Base-by-base conservation (phyloP, 2,888 invertebrate genomes). In the Drosophila mettleri region DNA sequence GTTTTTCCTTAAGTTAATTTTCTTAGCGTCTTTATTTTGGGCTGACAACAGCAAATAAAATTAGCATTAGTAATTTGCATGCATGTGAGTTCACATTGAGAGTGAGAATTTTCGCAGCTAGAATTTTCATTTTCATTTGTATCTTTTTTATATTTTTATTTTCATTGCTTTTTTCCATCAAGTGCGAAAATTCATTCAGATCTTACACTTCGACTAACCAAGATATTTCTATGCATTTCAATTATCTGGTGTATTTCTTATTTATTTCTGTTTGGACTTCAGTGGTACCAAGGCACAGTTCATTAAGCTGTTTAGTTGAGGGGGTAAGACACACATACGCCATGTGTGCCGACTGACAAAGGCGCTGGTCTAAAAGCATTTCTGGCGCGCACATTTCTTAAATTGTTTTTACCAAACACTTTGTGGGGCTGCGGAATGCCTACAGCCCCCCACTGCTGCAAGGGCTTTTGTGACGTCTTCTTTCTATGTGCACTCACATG, bases 31-130 rank as follows among this genome's bases (percentile, higher is more conserved):
- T 41, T 22, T 41, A 49, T 54, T 65, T 38, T 57, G 27, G 41
- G 54, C 33, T 41, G 33, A 24, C 46, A 27, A 52, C 38, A 22
- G 45, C n/a, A 74, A 87, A 84, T 87, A 74, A 87, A 87, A 84
- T 84, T 84, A 84, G 86, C 83, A 84, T 84, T 82, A 69, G 80
- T 53, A 82, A 82, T 86, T 87, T 72, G 82, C 69, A 87, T 85
- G 81, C 85, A 72, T 52, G 60, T 60, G 41, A 66, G 61, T 24
- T 41, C 52, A 57, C 66, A 70, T 66, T 60, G 74, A 63, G 51
- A 57, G 63, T 52, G 70, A 39, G 36, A 61, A 66, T 48, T 68
- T 46, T 59, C 53, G n/a, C n/a, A n/a, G n/a, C n/a, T n/a, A n/a
- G n/a, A n/a, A 69, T 70, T 72, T 34, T 55, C 58, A 61, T 70